Evolutionary conservation across 2,113 vertebrate species (phyloP).

Genomic region (Donacobius atricapilla): DNA sequence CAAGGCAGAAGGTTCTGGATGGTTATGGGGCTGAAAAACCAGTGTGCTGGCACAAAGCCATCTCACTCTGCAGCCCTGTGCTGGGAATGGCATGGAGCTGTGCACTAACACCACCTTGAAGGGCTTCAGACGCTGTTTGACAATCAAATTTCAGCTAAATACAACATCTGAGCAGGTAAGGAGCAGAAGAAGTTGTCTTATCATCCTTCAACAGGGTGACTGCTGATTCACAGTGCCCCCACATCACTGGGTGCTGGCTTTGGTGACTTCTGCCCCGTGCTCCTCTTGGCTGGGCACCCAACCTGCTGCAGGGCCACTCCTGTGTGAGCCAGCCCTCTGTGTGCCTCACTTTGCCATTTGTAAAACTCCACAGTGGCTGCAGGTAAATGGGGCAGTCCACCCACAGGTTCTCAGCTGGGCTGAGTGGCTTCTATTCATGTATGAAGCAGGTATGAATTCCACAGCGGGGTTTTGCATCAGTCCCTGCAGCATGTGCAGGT

Average conservation of each 20-base stretch:
- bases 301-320: neutral
- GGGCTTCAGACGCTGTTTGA: neutral
- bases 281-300: neutral
- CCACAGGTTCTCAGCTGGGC: neutral
- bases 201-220: neutral
- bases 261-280: rapidly evolving
- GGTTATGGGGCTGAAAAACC: neutral
- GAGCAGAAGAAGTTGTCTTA: neutral
- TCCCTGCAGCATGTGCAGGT: neutral
- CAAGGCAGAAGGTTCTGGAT: neutral
- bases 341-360: neutral
- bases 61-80: neutral
- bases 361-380: neutral
- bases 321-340: neutral
- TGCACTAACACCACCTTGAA: neutral
- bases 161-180: neutral
- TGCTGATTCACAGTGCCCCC: neutral
- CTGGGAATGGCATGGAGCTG: rapidly evolving
- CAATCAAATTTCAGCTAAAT: neutral
- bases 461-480: rapidly evolving
- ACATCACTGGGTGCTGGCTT: neutral
- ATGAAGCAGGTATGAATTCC: neutral
- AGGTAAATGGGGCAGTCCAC: neutral
- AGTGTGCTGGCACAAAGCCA: neutral
- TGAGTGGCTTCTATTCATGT: neutral